Evolutionary conservation across 2,113 vertebrate genomes (phyloP).

Genomic region (Setophaga petechia): DNA sequence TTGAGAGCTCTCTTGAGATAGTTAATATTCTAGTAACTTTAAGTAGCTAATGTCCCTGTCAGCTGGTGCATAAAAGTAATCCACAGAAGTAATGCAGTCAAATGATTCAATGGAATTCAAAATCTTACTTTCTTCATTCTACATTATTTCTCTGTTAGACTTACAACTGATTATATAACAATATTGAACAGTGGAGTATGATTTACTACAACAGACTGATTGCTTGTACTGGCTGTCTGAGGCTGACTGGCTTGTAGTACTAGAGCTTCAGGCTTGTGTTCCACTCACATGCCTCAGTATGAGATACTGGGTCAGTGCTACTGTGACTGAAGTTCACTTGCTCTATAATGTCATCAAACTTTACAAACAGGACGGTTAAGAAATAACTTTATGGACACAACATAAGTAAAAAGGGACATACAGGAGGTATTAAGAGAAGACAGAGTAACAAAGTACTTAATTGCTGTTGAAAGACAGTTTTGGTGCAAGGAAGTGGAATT

Average conservation of each 20-base stretch:
- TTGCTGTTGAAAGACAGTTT: not conserved
- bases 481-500: not conserved
- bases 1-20: not conserved
- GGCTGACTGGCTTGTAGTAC: not conserved
- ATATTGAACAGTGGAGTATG: not conserved
- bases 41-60: not conserved
- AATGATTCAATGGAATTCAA: not conserved
- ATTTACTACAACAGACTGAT: not conserved
- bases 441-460: not conserved
- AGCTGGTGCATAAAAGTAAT: not conserved
- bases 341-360: not conserved
- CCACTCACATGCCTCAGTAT: not conserved
- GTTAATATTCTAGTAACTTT: not conserved
- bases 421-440: not conserved
- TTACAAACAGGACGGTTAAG: not conserved
- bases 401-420: not conserved
- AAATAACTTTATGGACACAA: not conserved
- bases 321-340: not conserved
- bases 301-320: not conserved
- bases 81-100: not conserved
- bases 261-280: not conserved
- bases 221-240: not conserved
- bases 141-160: not conserved
- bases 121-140: not conserved
- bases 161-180: not conserved